Evolutionary conservation across 2,113 vertebrate species (phyloP), one percentile per base, ranked within the genome.

Genomic region (Gasterosteus nipponicus): DNA sequence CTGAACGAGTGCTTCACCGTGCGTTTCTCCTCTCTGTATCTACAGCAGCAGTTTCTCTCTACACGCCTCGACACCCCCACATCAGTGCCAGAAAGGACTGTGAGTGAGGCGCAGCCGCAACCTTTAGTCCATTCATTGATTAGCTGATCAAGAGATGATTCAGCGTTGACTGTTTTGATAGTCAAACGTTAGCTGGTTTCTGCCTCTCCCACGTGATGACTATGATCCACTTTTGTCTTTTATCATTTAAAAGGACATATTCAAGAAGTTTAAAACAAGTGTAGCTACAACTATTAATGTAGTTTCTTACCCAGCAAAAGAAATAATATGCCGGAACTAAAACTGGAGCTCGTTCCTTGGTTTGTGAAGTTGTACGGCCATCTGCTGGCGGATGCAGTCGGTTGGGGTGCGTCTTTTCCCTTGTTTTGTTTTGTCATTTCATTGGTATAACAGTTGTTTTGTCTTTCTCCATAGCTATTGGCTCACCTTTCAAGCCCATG

Each of bases 401-500:
- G 22, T 26, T 26, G 22, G 22, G 22, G 22, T 26, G 22, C 22
- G 22, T 26, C 22, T 26, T 26, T 26, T 26, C 22, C 22, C 22
- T 26, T 26, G 22, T 26, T 26, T 26, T 26, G 22, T 26, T 26
- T 26, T 26, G 22, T 26, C 11, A 56, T 18, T 44, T 14, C 51
- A 10, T 54, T 54, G 51, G 26, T 31, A 3, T 6, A 38, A 79
- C 35, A 1, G 0, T 59, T 61, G 4, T 22, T 65, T 35, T 80
- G 58, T 85, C 31, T 70, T 59, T 60, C 54, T 86, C 89, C 82
- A 3, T 83, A 99, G 98, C 96, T 67, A 97, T 99, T 62, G 97
- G 96, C 77, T 99, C 98, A 71, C 98, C 97, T 56, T 99, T 99
- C 92, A 99, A 99, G 81, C 97, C 97, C 51, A 96, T 98, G 93